Evolutionary conservation across 1,140 invertebrate genomes (phyloP).

Genomic region (Brachionus calyciflorus): DNA sequence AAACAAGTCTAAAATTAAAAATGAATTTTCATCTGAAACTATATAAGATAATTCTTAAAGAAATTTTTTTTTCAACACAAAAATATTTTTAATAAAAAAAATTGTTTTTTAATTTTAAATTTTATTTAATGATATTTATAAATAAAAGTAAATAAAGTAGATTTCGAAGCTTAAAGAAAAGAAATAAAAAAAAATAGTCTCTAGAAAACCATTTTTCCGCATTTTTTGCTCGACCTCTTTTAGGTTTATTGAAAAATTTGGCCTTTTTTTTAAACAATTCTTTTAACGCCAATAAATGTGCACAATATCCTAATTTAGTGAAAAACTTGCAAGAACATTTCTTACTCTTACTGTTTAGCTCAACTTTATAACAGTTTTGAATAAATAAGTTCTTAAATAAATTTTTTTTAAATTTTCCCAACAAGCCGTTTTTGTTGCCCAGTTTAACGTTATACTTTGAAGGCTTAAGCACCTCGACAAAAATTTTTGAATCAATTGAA

Average conservation of each 20-base stretch:
- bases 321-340: background rate
- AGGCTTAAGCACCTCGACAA: too few species aligned
- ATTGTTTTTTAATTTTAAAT: background rate
- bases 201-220: constrained; percentile 15
- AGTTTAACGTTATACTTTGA: too few species aligned
- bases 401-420: too few species aligned
- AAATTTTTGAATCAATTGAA: constrained; percentile 13
- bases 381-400: too few species aligned
- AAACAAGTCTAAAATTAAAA: background rate
- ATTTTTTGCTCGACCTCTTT: constrained; percentile 11
- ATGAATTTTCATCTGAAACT: background rate
- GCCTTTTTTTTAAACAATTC: background rate
- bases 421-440: too few species aligned
- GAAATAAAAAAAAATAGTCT: background rate
- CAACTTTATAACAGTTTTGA: constrained; percentile 16
- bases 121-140: background rate
- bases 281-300: too few species aligned
- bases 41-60: too few species aligned
- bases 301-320: background rate
- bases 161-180: constrained; percentile 10
- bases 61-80: too few species aligned
- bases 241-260: background rate
- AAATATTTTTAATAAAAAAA: background rate
- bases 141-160: background rate
- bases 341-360: background rate